phyloP scores from a whole-genome alignment of 2,888 invertebrate genomes.

The Calameuta filiformis region DNA sequence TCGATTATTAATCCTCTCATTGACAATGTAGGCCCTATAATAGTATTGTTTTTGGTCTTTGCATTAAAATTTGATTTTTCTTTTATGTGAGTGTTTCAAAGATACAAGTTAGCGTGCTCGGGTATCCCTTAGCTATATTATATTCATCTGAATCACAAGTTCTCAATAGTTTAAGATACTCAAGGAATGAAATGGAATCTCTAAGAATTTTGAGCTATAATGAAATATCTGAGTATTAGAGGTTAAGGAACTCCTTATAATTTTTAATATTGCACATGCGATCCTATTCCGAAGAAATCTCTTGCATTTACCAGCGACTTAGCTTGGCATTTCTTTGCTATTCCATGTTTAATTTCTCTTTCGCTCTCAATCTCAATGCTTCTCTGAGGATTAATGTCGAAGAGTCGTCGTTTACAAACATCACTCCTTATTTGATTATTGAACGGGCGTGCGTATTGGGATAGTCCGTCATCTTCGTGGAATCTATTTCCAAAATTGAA shows the following conservation, averaged over 20 bases:
- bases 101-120: not conserved
- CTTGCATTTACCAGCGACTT: slow-evolving; percentile 37
- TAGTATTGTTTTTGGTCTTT: not conserved
- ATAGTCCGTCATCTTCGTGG: slow-evolving; percentile 11
- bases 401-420: not conserved
- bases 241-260: not conserved
- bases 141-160: not conserved
- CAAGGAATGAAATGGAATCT: not conserved
- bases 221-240: not conserved
- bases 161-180: not conserved
- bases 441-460: slow-evolving; percentile 12
- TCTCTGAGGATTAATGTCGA: not conserved
- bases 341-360: not conserved
- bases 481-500: slow-evolving; percentile 7
- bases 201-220: not conserved
- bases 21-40: slow-evolving; percentile 23
- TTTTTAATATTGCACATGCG: slow-evolving; percentile 14
- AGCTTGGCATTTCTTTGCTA: slow-evolving; percentile 26
- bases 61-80: not conserved
- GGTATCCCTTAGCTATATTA: not conserved
- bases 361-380: not conserved
- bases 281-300: slow-evolving; percentile 19
- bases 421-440: not conserved
- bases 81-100: not conserved
- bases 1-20: slow-evolving; percentile 36